Evolutionary conservation across 2,888 invertebrate genomes (phyloP), one percentile per base, ranked within the genome.

Genomic region (Spatulosminthurus flaviceps): DNA sequence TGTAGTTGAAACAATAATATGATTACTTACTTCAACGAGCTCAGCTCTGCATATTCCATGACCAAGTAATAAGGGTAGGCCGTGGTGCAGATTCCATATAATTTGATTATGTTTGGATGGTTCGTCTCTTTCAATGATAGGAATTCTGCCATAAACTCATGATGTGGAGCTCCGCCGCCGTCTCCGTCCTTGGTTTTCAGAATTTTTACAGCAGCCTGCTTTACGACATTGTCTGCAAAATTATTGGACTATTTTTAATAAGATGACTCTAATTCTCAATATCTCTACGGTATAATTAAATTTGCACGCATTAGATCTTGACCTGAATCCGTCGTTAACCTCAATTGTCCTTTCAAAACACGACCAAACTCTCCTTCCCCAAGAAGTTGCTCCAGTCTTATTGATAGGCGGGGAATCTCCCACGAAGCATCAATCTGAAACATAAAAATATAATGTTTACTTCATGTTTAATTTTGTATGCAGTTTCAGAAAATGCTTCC

Each of bases 311-410:
- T 34, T 34, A 34, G 5, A 4, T 34, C n/a, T n/a, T n/a, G n/a
- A 21, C 60, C 60, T 9, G 60, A 60, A 60, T 60, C 60, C 19
- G 60, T 21, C 4, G 34, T 7, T 7, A 7, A 34, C 60, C 16
- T 60, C 60, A 60, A 5, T 13, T 60, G 60, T 9, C 93, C 94
- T 85, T 92, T 90, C 22, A 94, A 88, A 0, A 94, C 94, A 83
- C 92, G 90, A 0, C 94, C 94, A 83, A 94, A 94, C 87, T 94
- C 94, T 1, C 94, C 94, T 88, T 94, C 94, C 0, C 94, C 94
- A 11, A 94, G 87, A 0, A 92, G 90, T 85, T 92, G 91, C 85
- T 93, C 93, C 64, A 94, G 89, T 72, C 90, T 88, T 70, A 94
- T 88, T 61, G 90, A 90, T 34, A 90, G 89, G 61, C 94, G 89